Evolutionary conservation across 92 coral and sea anemone genomes (phyloP), one percentile per base, ranked within the genome.

Genomic region (Palythoa grandiflora): DNA sequence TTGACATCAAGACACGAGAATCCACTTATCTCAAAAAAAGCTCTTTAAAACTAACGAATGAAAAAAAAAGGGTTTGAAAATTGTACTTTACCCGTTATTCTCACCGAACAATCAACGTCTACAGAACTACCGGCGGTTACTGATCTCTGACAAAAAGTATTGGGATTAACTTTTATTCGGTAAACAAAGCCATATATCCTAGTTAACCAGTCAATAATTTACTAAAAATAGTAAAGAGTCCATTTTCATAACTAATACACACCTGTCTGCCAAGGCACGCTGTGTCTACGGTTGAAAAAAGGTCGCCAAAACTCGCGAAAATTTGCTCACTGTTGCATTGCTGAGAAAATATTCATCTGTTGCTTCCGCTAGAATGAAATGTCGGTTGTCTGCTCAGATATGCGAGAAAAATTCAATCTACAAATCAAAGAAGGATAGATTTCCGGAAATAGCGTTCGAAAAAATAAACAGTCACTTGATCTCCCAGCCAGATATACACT

Each of bases 381-480:
- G 71, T 20, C 19, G 52, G 10, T 54, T 78, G 70, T 79, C 84
- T 55, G 16, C 20, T 81, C 55, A 19, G 76, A 66, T 47, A 66
- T 66, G 86, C n/a, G 71, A 28, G 48, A 80, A 81, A 81, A 48
- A 9, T 60, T 40, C 60, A 48, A 44, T 44, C 55, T 48, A 68
- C 86, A 63, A 81, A 47, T 74, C 57, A 81, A 81, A 81, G 66
- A 81, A 70, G 76, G 57, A 52, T 81, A 39, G 85, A 80, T 73
- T 36, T 53, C 90, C 93, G 93, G 93, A 90, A 87, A 87, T 89
- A n/a, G 61, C 72, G 72, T 84, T 79, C 87, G 51, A 13, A 86
- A 79, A 90, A 81, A 68, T 65, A 87, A 90, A 90, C 90, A 90
- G 87, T 81, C 20, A 66, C 61, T 39, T n/a, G 63, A 48, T 68